Conservation (phyloP, 2,888 invertebrate species). For the Scelioninae gen. 2 region DNA sequence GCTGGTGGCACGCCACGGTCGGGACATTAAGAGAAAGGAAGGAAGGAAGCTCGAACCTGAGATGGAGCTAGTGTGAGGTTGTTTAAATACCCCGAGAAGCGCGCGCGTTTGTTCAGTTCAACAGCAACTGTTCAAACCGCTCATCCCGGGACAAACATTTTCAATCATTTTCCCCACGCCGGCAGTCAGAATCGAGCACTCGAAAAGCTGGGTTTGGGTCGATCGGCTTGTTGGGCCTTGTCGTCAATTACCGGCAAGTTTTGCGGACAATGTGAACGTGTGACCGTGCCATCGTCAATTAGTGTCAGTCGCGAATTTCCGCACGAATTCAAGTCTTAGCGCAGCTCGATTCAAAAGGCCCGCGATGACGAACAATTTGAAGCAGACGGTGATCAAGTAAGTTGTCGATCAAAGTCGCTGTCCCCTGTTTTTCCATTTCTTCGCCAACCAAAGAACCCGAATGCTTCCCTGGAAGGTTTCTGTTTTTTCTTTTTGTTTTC, state of each 20-base stretch:
- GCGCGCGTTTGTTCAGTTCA: constrained; percentile 74
- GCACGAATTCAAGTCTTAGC: neutral
- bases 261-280: constrained; percentile 46
- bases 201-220: constrained; percentile 38
- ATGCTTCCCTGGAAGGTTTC: too few relatives aligned
- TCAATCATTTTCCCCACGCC: constrained; percentile 17
- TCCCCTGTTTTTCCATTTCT: too few relatives aligned
- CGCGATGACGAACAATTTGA: constrained; percentile 77
- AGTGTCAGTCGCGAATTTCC: constrained; percentile 37
- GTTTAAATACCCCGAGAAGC: constrained; percentile 74
- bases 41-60: constrained; percentile 46
- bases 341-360: constrained; percentile 6
- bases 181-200: constrained; percentile 3
- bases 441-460: too few relatives aligned
- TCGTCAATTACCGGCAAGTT: constrained; percentile 12
- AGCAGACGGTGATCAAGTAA: constrained; percentile 78
- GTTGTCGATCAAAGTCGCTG: constrained; percentile 66
- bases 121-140: constrained; percentile 72
- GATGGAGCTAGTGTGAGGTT: constrained; percentile 70
- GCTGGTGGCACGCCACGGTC: neutral
- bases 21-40: constrained; percentile 42
- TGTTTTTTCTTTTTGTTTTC: too few relatives aligned
- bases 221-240: constrained; percentile 3
- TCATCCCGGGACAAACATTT: constrained; percentile 53
- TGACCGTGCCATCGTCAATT: constrained; percentile 53